These are phyloP conservation scores for Stichodactyla mertensii DNA, from an alignment of 64 coral and sea anemone species.

Conservation along the genomic window DNA sequence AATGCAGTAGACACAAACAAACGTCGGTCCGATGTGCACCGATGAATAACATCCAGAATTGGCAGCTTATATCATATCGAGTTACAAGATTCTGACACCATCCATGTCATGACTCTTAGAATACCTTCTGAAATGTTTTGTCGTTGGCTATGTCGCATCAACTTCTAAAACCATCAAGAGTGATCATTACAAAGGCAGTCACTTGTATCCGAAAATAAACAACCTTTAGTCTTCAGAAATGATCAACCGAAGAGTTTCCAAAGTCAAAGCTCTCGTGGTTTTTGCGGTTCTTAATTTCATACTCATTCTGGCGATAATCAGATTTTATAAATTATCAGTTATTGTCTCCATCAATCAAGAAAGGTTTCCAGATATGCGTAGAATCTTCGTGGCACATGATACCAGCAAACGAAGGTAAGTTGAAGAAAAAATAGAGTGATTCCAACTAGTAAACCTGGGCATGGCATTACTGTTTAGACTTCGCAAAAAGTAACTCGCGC, in stretches of 20 bases:
- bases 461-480: too few species aligned
- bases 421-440: too few species aligned
- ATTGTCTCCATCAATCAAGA: background rate
- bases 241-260: constrained; percentile 5
- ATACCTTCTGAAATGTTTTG: background rate
- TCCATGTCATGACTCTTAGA: background rate
- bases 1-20: background rate
- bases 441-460: too few species aligned
- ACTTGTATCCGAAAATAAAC: background rate
- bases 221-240: background rate
- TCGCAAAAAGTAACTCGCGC: too few species aligned
- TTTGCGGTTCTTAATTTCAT: background rate
- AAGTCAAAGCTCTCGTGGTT: background rate
- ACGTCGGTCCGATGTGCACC: background rate
- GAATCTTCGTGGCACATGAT: background rate
- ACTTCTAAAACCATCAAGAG: background rate
- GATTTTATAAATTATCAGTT: background rate
- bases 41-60: background rate
- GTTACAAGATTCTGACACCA: background rate
- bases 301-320: constrained; percentile 1
- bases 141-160: background rate
- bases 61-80: background rate
- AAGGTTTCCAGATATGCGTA: background rate
- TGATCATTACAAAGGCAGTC: background rate
- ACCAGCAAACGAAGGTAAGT: background rate